Percentiles rank a stretch among this genome's conserved stretches.
Evolutionary conservation across 2,113 vertebrate species (phyloP).

Genomic region (Delphinus delphis): DNA sequence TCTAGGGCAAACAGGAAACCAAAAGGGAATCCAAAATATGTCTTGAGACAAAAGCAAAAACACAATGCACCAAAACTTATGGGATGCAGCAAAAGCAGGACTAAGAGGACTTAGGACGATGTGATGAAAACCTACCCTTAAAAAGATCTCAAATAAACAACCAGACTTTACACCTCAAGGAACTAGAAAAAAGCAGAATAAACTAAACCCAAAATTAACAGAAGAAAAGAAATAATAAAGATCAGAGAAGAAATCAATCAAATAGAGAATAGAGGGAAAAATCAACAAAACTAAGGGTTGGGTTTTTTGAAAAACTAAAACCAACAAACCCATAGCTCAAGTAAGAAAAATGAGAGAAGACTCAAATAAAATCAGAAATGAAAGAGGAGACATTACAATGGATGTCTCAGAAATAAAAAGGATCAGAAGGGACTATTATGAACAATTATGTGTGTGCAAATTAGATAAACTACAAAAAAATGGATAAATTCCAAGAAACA

Average conservation of each 20-base stretch:
- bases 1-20: too few species aligned
- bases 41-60: background rate
- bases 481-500: background rate
- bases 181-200: background rate
- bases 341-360: background rate
- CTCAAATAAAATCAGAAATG: background rate
- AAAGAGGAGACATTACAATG: background rate
- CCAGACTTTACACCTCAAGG: background rate
- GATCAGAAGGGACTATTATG: background rate
- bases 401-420: background rate
- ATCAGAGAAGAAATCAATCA: background rate
- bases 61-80: background rate
- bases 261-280: too few species aligned
- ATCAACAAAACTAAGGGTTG: too few species aligned
- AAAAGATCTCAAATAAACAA: background rate
- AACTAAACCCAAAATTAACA: background rate
- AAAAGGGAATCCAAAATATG: background rate
- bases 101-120: background rate
- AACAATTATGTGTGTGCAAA: background rate
- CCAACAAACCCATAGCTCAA: background rate
- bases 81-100: background rate
- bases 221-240: background rate
- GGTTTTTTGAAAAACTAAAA: background rate
- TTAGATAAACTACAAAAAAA: background rate
- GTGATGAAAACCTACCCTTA: background rate